These are phyloP conservation scores for Papilio helenus DNA, from an alignment of 1,140 invertebrate species.

Conservation along the genomic window DNA sequence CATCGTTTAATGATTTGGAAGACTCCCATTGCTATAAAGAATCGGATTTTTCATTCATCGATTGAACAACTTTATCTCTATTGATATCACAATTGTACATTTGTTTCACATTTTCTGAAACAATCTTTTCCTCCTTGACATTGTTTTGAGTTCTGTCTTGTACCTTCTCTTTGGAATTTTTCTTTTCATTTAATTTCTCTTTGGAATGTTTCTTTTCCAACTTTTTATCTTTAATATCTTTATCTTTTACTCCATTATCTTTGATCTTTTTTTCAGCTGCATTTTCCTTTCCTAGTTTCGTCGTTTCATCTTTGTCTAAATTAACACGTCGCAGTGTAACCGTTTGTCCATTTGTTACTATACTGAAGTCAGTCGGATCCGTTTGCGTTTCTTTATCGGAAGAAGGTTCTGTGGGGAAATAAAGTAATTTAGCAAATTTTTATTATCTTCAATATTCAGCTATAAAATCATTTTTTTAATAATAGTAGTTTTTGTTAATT, in stretches of 20 bases:
- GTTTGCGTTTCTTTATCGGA: constrained; percentile 73
- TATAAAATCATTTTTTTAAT: too few species aligned
- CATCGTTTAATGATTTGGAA: constrained; percentile 65
- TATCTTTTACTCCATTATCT: constrained; percentile 33
- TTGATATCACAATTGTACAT: constrained; percentile 41
- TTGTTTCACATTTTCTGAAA: constrained; percentile 42
- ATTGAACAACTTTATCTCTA: constrained; percentile 47
- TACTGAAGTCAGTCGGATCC: constrained; percentile 63
- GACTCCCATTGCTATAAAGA: constrained; percentile 76
- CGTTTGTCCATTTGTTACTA: constrained; percentile 66
- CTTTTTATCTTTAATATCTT: constrained; percentile 10
- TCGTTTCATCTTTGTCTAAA: constrained; percentile 45
- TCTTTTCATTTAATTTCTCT: constrained; percentile 26
- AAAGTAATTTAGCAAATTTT: constrained; percentile 17
- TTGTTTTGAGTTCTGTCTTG: constrained; percentile 29
- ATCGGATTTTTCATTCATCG: constrained; percentile 55
- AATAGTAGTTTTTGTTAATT: too few species aligned
- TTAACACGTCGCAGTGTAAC: constrained; percentile 51
- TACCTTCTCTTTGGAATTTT: constrained; percentile 11
- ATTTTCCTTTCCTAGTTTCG: constrained; percentile 48
- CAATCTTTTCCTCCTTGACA: constrained; percentile 38
- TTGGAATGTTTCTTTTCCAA: constrained; percentile 22
- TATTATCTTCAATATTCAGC: not conserved
- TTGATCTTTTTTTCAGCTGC: constrained; percentile 44
- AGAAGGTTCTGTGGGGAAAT: constrained; percentile 60